These are phyloP conservation scores for Kuschelorhynchus macadamiae DNA, from an alignment of 2,888 invertebrate genomes.

Conservation along the genomic window DNA sequence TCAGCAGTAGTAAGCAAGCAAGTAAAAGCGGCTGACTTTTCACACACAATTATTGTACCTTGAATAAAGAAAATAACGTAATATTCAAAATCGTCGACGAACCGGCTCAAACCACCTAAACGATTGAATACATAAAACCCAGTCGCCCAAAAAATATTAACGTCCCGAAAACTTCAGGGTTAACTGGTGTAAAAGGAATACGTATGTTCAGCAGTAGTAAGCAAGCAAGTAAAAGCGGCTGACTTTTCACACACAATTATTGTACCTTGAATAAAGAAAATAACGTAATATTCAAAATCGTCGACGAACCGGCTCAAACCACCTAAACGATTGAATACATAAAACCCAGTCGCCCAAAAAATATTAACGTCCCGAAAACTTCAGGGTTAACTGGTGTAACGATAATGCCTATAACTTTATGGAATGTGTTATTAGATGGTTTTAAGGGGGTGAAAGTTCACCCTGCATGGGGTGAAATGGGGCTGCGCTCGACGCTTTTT, in stretches of 20 bases:
- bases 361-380: slow-evolving; percentile 39
- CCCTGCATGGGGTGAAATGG: slow-evolving; percentile 24
- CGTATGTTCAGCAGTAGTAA: too few species aligned
- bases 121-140: slow-evolving; percentile 29
- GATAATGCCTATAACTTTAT: slow-evolving; percentile 42
- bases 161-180: slow-evolving; percentile 36
- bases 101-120: background rate
- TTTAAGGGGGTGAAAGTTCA: slow-evolving; percentile 40
- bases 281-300: background rate
- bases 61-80: too few species aligned
- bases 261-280: too few species aligned
- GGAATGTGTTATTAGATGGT: slow-evolving; percentile 42
- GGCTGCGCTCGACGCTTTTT: slow-evolving; percentile 26
- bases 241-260: too few species aligned
- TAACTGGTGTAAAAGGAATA: slow-evolving; percentile 38
- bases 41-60: too few species aligned
- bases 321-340: slow-evolving; percentile 20
- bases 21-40: too few species aligned
- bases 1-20: too few species aligned
- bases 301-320: background rate
- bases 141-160: slow-evolving; percentile 38
- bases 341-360: slow-evolving; percentile 32
- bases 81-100: background rate
- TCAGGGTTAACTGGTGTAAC: slow-evolving; percentile 40
- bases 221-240: too few species aligned